Base-by-base conservation (phyloP, 2,113 vertebrate species). In the Mugil cephalus region DNA sequence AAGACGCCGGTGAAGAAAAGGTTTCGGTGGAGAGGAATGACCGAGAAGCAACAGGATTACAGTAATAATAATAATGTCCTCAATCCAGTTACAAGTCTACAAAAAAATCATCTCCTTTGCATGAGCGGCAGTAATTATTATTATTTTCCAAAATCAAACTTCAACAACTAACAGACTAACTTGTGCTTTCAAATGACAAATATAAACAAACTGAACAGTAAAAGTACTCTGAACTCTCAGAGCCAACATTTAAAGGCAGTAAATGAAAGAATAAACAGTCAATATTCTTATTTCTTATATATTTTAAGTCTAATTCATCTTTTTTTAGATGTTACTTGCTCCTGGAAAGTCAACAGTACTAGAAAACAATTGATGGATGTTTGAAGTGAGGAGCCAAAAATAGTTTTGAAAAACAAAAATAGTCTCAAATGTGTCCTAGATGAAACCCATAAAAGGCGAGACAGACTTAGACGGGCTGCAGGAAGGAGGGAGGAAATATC, bases 371-470 rank as follows among this genome's bases (percentile, higher is more conserved):
- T 43, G 56, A 47, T 39, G 17, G 21, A 64, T 52, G 34, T 69
- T 60, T 73, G 69, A 64, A 76, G 55, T n/a, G 4, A 4, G 15
- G 7, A 51, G 46, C 79, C 18, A 60, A 50, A 82, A 90, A 90
- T 83, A 88, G 65, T 14, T 11, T 51, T 2, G 15, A 3, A 48
- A 45, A 71, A 75, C 15, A 60, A 43, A 80, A 90, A 83, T 79
- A 88, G 66, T 74, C 38, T n/a, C 40, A 51, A 70, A 50, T 14
- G 9, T 6, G 60, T 61, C 35, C 14, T 0, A n/a, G 47, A 82
- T 12, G 40, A 43, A 55, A 65, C 52, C 17, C 15, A 45, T 30
- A 40, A 64, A 30, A 30, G 24, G 24, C 5, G 4, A 56, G 15
- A 2, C 8, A 0, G 7, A 39, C 3, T 50, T 0, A 8, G 39